Evolutionary conservation across 1,140 invertebrate species (phyloP).

Genomic region (Zophobas morio): DNA sequence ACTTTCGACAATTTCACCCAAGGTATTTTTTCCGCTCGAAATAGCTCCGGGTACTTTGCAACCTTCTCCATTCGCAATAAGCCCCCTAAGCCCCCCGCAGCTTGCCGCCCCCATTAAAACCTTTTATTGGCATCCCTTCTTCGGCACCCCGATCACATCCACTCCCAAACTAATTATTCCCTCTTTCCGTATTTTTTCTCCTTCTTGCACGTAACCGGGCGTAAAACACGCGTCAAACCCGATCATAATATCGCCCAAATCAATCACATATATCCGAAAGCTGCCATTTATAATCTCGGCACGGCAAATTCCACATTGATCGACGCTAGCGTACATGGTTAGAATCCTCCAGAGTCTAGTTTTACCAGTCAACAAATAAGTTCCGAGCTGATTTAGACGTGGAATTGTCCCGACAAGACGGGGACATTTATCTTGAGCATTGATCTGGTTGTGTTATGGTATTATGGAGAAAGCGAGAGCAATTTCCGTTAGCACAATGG

Average conservation of each 20-base stretch:
- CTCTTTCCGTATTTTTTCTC: neutral
- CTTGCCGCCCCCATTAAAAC: neutral
- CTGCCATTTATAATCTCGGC: conserved; percentile 26
- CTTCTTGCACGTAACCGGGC: neutral
- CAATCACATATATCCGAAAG: conserved; percentile 28
- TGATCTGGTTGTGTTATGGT: conserved; percentile 23
- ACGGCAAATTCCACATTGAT: conserved; percentile 30
- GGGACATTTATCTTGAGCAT: conserved; percentile 4
- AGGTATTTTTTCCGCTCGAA: too few relatives aligned
- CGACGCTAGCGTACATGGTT: conserved; percentile 7
- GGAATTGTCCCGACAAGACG: conserved; percentile 15
- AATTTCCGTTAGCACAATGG: conserved; percentile 34
- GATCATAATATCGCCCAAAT: conserved; percentile 13
- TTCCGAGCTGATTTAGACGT: conserved; percentile 20
- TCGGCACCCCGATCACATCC: neutral
- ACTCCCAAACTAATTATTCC: conserved; percentile 19
- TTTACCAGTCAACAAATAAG: conserved; percentile 17
- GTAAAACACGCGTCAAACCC: conserved; percentile 15
- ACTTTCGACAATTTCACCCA: too few relatives aligned
- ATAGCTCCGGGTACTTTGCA: too few relatives aligned
- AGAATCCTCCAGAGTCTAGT: conserved; percentile 4
- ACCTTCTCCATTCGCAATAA: too few relatives aligned
- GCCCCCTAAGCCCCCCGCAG: neutral
- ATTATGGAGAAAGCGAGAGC: conserved; percentile 23
- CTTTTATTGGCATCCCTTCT: neutral